Evolutionary conservation across 2,113 vertebrate genomes (phyloP).

Genomic region (Coptodon rendalli): DNA sequence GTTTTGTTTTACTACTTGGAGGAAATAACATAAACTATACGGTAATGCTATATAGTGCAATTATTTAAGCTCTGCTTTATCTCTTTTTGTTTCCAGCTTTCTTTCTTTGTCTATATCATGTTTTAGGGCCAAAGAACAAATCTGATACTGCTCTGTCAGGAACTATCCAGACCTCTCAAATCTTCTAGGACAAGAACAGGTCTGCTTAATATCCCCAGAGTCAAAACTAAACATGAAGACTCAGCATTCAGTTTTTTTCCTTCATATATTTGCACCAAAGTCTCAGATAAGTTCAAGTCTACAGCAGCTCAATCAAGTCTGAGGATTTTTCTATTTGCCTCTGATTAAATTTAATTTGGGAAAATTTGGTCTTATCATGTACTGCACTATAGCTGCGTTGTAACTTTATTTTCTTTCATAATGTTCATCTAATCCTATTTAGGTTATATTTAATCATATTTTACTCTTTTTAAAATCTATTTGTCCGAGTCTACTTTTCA

Average conservation of each 20-base stretch:
- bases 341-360: not conserved
- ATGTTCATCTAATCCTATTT: not conserved
- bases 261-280: not conserved
- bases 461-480: not conserved
- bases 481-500: not conserved
- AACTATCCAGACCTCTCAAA: not conserved
- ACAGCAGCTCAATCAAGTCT: not conserved
- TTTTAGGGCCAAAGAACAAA: not conserved
- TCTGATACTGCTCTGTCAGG: not conserved
- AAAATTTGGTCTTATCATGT: not conserved
- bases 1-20: not conserved
- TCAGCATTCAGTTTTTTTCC: not conserved
- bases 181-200: not conserved
- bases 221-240: not conserved
- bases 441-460: not conserved
- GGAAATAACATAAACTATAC: not conserved
- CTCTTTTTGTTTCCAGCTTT: not conserved
- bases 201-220: not conserved
- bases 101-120: not conserved
- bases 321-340: not conserved
- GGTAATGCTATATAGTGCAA: not conserved
- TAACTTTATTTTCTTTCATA: not conserved
- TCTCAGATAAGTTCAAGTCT: not conserved
- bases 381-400: not conserved
- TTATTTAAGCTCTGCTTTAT: not conserved